Conservation (phyloP, 2,113 vertebrate genomes). For the Saimiri boliviensis region DNA sequence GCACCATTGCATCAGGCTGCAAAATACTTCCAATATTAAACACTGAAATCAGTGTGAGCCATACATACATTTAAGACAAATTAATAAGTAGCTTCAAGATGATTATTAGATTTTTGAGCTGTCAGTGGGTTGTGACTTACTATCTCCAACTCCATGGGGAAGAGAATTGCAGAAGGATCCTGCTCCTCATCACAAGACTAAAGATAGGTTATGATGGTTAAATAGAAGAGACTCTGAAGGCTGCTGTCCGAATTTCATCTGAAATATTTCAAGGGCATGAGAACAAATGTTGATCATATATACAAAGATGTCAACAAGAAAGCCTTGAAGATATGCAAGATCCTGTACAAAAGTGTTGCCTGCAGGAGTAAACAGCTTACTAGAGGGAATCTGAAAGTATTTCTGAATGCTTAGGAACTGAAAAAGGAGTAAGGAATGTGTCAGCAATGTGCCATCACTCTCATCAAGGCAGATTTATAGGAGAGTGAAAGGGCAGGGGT, state of each 20-base stretch:
- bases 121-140: not conserved
- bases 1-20: no score
- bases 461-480: not conserved
- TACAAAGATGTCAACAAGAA: not conserved
- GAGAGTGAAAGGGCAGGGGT: rapidly evolving
- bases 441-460: not conserved
- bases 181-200: not conserved
- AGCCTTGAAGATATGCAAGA: not conserved
- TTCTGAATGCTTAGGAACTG: not conserved
- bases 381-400: not conserved
- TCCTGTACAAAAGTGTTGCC: not conserved
- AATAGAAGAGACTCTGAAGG: not conserved
- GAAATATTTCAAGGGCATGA: not conserved
- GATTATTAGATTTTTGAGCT: not conserved
- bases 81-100: not conserved
- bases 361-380: not conserved
- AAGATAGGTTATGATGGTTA: not conserved
- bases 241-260: not conserved
- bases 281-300: not conserved
- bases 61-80: not conserved
- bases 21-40: no score
- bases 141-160: not conserved
- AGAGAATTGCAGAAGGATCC: not conserved
- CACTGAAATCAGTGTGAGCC: no score
- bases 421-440: not conserved